Conservation (phyloP, 2,888 invertebrate genomes). For the Agonopterix subpropinquella region DNA sequence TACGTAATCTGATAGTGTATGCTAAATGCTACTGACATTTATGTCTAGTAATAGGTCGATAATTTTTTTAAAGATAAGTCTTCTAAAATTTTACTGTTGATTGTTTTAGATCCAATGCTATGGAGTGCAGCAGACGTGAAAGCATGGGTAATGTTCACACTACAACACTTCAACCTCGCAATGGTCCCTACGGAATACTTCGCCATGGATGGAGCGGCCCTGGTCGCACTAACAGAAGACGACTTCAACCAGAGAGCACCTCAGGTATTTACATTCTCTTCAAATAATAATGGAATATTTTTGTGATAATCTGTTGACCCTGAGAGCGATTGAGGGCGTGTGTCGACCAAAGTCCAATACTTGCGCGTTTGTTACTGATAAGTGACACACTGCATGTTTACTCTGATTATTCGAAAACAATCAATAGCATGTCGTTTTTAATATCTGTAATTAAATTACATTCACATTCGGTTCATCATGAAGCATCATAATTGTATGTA, state of each 20-base stretch:
- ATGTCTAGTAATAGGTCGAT: no score
- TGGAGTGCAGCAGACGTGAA: conserved; percentile 92
- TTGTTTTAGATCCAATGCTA: conserved; percentile 86
- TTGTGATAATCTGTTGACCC: conserved; percentile 25
- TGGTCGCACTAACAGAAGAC: conserved; percentile 87
- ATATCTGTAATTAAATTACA: no score
- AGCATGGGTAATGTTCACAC: conserved; percentile 92
- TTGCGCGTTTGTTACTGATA: conserved; percentile 16
- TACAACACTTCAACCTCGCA: conserved; percentile 85
- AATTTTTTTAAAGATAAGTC: no score
- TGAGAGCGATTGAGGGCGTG: conserved; percentile 32
- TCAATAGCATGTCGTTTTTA: conserved; percentile 6
- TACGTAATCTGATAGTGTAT: conserved; percentile 48
- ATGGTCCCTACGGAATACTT: conserved; percentile 85
- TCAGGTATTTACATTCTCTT: conserved; percentile 74
- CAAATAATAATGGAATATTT: conserved; percentile 5
- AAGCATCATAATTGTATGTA: no score
- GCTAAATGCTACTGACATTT: conserved; percentile 29
- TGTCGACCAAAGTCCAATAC: conserved; percentile 31
- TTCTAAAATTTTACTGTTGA: background rate
- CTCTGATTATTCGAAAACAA: conserved; percentile 12
- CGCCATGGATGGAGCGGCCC: conserved; percentile 85
- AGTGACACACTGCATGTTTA: conserved; percentile 23
- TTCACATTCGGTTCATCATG: no score
- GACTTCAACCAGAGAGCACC: conserved; percentile 90